Percentiles rank a stretch among this genome's conserved stretches.
phyloP scores from a whole-genome alignment of 1,140 invertebrate species.

The Caerostris darwini region DNA sequence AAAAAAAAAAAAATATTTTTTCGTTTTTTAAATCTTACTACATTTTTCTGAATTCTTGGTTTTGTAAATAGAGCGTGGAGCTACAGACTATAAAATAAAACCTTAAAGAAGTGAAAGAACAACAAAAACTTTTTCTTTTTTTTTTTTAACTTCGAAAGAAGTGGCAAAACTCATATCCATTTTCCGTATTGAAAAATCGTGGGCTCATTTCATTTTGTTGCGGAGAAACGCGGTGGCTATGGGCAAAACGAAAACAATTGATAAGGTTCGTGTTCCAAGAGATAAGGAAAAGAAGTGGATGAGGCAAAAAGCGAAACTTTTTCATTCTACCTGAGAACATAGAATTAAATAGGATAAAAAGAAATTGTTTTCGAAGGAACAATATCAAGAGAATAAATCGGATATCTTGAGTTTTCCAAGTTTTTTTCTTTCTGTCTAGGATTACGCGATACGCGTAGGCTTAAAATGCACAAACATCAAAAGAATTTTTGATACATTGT shows the following conservation, averaged over 20 bases:
- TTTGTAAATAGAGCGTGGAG: slow-evolving; percentile 32
- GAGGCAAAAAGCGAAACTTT: neutral
- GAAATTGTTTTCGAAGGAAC: slow-evolving; percentile 30
- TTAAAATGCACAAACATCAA: neutral
- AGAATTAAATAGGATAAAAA: slow-evolving; percentile 46
- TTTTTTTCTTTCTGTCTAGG: neutral
- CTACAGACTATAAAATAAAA: slow-evolving; percentile 22
- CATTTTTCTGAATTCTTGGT: neutral
- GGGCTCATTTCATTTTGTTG: slow-evolving; percentile 42
- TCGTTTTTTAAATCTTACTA: neutral
- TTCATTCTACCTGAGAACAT: slow-evolving; percentile 52
- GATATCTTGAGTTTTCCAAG: slow-evolving; percentile 15
- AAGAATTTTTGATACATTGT: neutral
- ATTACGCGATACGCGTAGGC: neutral
- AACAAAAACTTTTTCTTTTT: too few species aligned
- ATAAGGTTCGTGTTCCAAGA: slow-evolving; percentile 34
- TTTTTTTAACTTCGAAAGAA: neutral
- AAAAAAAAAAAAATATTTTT: neutral
- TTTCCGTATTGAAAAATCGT: slow-evolving; percentile 56
- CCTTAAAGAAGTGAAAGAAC: slow-evolving; percentile 12
- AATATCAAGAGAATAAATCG: slow-evolving; percentile 39
- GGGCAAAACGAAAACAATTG: slow-evolving; percentile 52
- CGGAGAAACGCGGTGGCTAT: neutral
- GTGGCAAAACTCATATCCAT: slow-evolving; percentile 32
- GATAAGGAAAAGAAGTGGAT: slow-evolving; percentile 40